Base-by-base conservation (phyloP, 2,888 invertebrate genomes). In the Brachynemurus nebulosus region DNA sequence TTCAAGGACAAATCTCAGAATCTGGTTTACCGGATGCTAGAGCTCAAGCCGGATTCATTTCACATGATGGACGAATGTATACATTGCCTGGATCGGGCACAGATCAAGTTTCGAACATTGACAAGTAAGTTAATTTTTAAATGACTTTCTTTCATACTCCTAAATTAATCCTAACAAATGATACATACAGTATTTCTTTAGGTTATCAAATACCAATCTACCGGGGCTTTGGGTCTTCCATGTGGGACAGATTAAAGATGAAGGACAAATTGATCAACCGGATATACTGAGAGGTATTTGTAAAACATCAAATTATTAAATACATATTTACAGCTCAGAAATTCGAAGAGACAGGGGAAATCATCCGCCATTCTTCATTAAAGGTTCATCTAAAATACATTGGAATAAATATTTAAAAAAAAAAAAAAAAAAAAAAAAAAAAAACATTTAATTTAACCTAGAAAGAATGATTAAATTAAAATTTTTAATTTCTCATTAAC, bases 11-110 rank as follows among this genome's bases (percentile, higher is more conserved):
- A 46, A 71, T 76, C 0, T 80, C 82, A 52, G 74, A 76, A n/a
- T 71, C 76, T n/a, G 80, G 78, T 19, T 60, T 86, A 38, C 85
- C 86, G 0, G 93, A 95, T 58, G 88, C 91, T 0, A 80, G 88
- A 54, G 93, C 91, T 1, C 96, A 97, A 66, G 91, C 85, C 42
- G 96, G 95, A 2, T 84, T 97, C 54, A 78, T 90, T 50, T 75
- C 88, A 1, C 84, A 84, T 48, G 88, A 90, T 59, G 86, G 86
- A 33, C 73, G 82, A 46, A 67, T 78, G 44, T 79, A 76, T 55
- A 74, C 76, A 2, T 68, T 96, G 16, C 79, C 82, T 47, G 89
- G 89, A 44, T 95, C 95, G 11, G 96, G 93, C 35, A 88, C 86
- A n/a, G 88, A 90, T 60, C 85, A 86, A 64, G 80, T 88, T 50